phyloP scores from a whole-genome alignment of 2,797 vertebrate species.

The Podarcis lilfordi region DNA sequence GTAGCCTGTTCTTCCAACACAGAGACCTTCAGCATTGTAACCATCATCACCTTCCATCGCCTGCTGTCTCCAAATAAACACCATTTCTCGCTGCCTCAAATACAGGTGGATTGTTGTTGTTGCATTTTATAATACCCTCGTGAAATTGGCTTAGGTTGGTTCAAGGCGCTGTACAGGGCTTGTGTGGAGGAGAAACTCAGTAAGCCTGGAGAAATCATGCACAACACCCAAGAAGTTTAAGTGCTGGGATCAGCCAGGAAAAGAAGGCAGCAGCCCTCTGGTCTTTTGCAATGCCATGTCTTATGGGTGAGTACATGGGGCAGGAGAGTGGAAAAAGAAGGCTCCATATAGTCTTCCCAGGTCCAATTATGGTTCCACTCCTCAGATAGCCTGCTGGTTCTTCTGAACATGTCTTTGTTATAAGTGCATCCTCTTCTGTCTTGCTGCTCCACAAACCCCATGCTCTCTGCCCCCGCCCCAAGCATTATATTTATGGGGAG shows the following conservation, averaged over 20 bases:
- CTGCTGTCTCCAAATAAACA: conserved; percentile 26
- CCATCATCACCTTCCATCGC: neutral
- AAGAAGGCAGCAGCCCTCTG: neutral
- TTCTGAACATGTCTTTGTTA: neutral
- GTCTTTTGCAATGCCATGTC: neutral
- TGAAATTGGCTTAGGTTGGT: neutral
- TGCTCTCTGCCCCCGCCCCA: too few species aligned
- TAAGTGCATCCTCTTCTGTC: neutral
- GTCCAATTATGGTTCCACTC: neutral
- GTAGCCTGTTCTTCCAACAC: neutral
- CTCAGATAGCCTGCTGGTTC: neutral
- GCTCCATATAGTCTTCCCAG: neutral
- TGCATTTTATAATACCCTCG: neutral
- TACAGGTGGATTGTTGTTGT: neutral
- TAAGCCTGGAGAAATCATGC: neutral
- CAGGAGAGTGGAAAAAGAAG: neutral
- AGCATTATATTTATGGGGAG: too few species aligned
- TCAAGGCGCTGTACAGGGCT: neutral
- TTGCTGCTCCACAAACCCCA: neutral
- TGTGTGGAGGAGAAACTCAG: neutral
- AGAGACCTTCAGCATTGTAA: neutral
- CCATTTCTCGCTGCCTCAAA: conserved; percentile 20
- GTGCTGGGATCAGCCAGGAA: neutral
- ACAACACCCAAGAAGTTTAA: neutral
- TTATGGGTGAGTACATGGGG: neutral